Base-by-base conservation (phyloP, 2,113 vertebrate genomes). In the Zosterops pallidus region DNA sequence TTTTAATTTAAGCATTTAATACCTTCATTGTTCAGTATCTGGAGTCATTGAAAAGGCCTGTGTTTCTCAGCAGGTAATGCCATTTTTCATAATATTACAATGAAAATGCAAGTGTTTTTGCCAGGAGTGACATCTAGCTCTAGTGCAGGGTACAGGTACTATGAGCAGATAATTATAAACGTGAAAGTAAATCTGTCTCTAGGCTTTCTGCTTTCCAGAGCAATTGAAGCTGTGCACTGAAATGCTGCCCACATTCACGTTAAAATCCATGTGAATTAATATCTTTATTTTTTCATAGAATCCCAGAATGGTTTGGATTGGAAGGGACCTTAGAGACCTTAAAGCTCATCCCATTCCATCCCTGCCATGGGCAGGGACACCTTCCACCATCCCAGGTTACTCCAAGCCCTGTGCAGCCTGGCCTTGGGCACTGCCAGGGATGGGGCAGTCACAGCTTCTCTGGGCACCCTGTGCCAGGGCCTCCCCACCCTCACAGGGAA, bases 111-210 rank as follows among this genome's bases (percentile, higher is more conserved):
- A 4, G 15, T 1, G 20, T 24, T 57, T 42, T 44, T 41, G 46
- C 44, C 60, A 12, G 5, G 31, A 44, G 16, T 31, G 23, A 33
- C 0, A 29, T 7, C 24, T 16, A 26, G 33, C 46, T n/a, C 2
- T 6, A 46, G n/a, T 6, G 22, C 42, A 50, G 23, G 1, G 14
- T 7, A 22, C 2, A 14, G 0, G 15, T 8, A 3, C 3, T 2
- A 23, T 0, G 3, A 56, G 3, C 0, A 26, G 6, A 3, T 21
- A 5, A 1, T 14, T 18, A 16, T 12, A 39, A 39, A 8, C 0
- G 8, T 7, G 17, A 60, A 37, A 50, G 39, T 12, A 42, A 42
- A 39, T 12, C 29, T 41, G 21, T 29, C 24, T 35, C 47, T 9
- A 35, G 13, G 5, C 16, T 11, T 46, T 24, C n/a, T 24, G 2